Percentiles rank a stretch among this genome's conserved stretches.
Conservation (phyloP, 2,797 vertebrate species). For the Sorex maritimensis region DNA sequence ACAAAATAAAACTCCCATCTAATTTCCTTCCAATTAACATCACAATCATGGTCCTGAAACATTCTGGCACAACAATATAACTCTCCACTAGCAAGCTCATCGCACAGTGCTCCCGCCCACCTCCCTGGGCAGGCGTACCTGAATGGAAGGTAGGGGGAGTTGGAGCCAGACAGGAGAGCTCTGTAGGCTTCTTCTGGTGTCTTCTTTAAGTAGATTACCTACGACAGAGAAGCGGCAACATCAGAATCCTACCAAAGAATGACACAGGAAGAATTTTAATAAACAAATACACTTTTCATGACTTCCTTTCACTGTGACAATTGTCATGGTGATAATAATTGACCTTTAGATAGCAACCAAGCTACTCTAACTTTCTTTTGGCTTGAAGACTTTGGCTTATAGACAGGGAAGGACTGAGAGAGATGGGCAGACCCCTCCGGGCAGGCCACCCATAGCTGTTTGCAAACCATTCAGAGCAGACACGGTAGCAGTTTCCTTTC, state of each 20-base stretch:
- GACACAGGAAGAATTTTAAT: conserved; percentile 1
- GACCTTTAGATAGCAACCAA: background rate
- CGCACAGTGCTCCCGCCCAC: background rate
- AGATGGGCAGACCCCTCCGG: background rate
- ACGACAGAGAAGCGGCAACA: conserved; percentile 77
- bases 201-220: conserved; percentile 99
- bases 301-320: background rate
- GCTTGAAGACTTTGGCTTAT: conserved; percentile 30
- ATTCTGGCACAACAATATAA: background rate
- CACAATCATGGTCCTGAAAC: background rate
- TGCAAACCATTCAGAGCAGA: background rate
- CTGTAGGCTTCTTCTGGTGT: conserved; percentile 97
- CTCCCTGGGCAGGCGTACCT: conserved; percentile 91
- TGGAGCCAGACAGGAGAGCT: conserved; percentile 95
- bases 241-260: conserved; percentile 69
- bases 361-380: background rate
- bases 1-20: background rate
- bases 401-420: background rate
- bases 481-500: background rate
- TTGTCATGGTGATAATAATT: background rate
- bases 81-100: background rate
- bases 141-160: conserved; percentile 97
- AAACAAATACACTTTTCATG: background rate
- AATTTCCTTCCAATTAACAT: background rate
- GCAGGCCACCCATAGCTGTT: background rate